phyloP scores from a whole-genome alignment of 2,113 vertebrate species.

The Microtus ochrogaster region DNA sequence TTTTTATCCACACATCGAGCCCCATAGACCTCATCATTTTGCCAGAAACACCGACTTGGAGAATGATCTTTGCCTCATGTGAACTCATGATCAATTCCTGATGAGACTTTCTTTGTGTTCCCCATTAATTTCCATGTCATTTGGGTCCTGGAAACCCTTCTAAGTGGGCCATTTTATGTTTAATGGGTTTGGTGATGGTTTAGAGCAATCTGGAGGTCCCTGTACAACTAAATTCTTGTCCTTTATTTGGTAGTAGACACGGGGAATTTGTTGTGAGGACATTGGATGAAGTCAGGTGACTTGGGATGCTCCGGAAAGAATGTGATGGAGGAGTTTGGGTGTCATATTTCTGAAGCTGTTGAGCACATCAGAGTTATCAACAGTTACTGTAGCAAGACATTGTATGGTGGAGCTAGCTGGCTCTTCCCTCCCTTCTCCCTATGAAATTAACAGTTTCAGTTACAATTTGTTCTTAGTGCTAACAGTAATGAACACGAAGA shows the following conservation, averaged over 20 bases:
- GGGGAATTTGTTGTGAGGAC: slow-evolving; percentile 10
- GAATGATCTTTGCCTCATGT: slow-evolving; percentile 35
- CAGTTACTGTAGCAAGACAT: background rate
- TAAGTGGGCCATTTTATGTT: slow-evolving; percentile 52
- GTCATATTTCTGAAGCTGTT: background rate
- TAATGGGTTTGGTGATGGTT: slow-evolving; percentile 52
- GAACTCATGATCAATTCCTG: slow-evolving; percentile 40
- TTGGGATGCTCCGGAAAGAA: background rate
- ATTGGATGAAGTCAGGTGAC: slow-evolving; percentile 52
- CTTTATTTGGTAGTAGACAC: slow-evolving; percentile 17
- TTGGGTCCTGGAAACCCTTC: slow-evolving; percentile 44
- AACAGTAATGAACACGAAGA: background rate
- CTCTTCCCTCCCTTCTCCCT: background rate
- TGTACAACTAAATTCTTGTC: background rate
- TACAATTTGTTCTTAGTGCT: background rate
- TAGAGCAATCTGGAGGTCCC: background rate
- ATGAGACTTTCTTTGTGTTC: slow-evolving; percentile 24
- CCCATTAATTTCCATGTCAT: slow-evolving; percentile 20
- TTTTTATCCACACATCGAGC: slow-evolving; percentile 50
- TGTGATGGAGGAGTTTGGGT: background rate
- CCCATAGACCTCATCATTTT: background rate
- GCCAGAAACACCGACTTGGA: slow-evolving; percentile 30
- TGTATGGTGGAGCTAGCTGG: background rate
- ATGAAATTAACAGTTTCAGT: slow-evolving; percentile 1
- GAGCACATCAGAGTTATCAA: background rate